Conservation (phyloP, 2,888 invertebrate species). For the Lasioglossum leucozonium region DNA sequence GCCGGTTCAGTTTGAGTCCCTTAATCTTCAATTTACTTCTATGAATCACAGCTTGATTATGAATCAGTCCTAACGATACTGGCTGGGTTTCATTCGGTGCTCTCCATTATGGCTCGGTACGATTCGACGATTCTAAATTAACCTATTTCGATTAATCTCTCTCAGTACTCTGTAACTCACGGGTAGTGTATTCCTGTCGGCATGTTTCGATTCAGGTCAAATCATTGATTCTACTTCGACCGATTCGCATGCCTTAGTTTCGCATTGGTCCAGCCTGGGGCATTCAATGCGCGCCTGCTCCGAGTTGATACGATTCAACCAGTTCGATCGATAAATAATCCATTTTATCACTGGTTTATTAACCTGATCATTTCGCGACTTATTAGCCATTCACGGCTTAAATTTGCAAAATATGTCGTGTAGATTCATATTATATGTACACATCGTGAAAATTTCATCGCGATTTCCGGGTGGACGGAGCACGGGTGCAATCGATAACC, state of each 20-base stretch:
- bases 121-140: conserved; percentile 4
- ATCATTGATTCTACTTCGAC: conserved; percentile 4
- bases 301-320: background rate
- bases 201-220: background rate
- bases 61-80: background rate
- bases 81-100: background rate
- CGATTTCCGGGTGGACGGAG: background rate
- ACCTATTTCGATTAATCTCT: conserved; percentile 6
- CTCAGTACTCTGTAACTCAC: background rate
- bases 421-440: no score
- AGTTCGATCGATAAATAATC: background rate
- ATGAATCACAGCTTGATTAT: background rate
- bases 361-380: background rate
- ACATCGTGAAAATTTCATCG: no score
- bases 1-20: background rate
- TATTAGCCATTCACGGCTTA: background rate
- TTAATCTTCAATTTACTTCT: background rate
- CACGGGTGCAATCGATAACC: conserved; percentile 43
- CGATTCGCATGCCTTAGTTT: background rate
- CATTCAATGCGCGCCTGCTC: background rate
- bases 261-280: background rate
- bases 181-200: background rate
- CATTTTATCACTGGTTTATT: background rate
- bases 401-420: no score
- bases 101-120: background rate